Evolutionary conservation across 1,140 invertebrate genomes (phyloP).

Genomic region (Drosophila truncata): DNA sequence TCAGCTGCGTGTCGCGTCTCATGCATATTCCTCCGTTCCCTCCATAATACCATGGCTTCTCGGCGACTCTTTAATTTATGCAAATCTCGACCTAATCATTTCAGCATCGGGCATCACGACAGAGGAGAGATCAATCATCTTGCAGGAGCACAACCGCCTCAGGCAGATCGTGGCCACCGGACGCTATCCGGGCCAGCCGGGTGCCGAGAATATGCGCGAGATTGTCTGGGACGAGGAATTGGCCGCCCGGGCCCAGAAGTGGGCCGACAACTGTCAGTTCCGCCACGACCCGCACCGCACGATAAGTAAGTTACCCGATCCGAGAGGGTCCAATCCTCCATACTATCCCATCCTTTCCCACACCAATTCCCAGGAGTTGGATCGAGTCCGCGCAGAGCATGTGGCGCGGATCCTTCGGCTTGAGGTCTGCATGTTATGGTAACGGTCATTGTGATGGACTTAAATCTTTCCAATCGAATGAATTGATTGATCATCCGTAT

Average conservation of each 20-base stretch:
- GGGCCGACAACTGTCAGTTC: slow-evolving; percentile 92
- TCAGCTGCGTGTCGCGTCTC: slow-evolving; percentile 27
- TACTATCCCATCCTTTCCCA: slow-evolving; percentile 1
- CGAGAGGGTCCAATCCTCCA: background rate
- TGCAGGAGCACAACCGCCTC: slow-evolving; percentile 92
- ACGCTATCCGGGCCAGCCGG: slow-evolving; percentile 90
- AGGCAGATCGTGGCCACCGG: slow-evolving; percentile 92
- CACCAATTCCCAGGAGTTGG: slow-evolving; percentile 28
- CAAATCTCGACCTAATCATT: slow-evolving; percentile 79
- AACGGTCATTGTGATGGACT: slow-evolving; percentile 10
- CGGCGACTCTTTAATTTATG: slow-evolving; percentile 62
- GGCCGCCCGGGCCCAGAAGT: slow-evolving; percentile 91
- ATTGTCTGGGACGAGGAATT: slow-evolving; percentile 96
- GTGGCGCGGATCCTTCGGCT: slow-evolving; percentile 38
- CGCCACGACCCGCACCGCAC: slow-evolving; percentile 89
- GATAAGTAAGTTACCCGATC: slow-evolving; percentile 87
- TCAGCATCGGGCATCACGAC: slow-evolving; percentile 88
- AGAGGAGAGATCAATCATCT: slow-evolving; percentile 90
- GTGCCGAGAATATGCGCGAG: slow-evolving; percentile 93
- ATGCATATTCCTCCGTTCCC: slow-evolving; percentile 46
- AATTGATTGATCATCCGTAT: slow-evolving; percentile 11
- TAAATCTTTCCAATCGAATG: background rate
- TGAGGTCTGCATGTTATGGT: slow-evolving; percentile 54
- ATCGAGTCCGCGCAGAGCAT: slow-evolving; percentile 30
- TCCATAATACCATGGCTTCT: background rate